Percentiles rank a stretch among this genome's conserved stretches.
Evolutionary conservation across 2,888 invertebrate genomes (phyloP).

Genomic region (Metallyticus violacea): DNA sequence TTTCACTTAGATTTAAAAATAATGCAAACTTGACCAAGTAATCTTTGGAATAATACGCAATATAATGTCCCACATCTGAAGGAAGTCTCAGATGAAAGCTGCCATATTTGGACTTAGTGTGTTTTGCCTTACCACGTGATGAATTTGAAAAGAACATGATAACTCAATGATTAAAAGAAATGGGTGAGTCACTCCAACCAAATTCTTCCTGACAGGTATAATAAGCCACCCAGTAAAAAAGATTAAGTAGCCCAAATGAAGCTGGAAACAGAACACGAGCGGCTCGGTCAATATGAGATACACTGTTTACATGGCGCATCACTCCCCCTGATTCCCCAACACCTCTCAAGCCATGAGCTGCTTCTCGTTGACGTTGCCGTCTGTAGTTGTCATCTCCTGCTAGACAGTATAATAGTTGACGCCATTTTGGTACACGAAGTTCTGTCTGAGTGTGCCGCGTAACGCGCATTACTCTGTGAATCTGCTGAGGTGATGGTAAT

Average conservation of each 20-base stretch:
- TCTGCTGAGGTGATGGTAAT: slow-evolving; percentile 39
- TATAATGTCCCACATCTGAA: too few relatives aligned
- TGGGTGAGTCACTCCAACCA: slow-evolving; percentile 29
- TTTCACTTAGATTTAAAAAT: too few relatives aligned
- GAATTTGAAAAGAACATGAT: not conserved
- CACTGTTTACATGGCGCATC: slow-evolving; percentile 81
- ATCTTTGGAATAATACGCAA: too few relatives aligned
- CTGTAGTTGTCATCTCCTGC: slow-evolving; percentile 47
- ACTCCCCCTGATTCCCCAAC: slow-evolving; percentile 36
- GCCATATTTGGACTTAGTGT: too few relatives aligned
- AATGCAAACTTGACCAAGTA: too few relatives aligned
- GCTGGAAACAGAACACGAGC: slow-evolving; percentile 81
- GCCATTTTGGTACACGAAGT: slow-evolving; percentile 68
- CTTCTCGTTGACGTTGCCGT: slow-evolving; percentile 69
- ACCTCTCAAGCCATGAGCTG: slow-evolving; percentile 45
- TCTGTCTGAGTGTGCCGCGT: slow-evolving; percentile 84
- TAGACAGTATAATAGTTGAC: slow-evolving; percentile 77
- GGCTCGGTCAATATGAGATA: slow-evolving; percentile 78
- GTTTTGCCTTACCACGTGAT: too few relatives aligned
- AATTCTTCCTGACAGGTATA: slow-evolving; percentile 69
- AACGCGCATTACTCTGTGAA: slow-evolving; percentile 60
- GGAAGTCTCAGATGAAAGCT: too few relatives aligned
- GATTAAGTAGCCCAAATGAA: slow-evolving; percentile 80
- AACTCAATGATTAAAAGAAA: not conserved
- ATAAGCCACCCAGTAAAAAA: slow-evolving; percentile 87